phyloP scores from a whole-genome alignment of 2,113 vertebrate genomes.

The Columba livia region DNA sequence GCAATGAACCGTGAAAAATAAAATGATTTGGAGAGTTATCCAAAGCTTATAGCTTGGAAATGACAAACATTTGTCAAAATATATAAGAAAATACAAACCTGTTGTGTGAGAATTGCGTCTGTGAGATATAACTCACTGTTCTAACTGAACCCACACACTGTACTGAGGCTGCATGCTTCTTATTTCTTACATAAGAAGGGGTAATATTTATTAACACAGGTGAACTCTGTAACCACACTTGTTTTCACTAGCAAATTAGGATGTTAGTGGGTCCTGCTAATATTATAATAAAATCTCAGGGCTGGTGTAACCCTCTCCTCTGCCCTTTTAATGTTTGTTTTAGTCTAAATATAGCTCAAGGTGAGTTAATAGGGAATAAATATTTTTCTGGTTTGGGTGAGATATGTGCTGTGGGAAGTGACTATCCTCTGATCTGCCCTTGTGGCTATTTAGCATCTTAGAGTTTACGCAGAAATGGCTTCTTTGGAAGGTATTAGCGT shows the following conservation, averaged over 20 bases:
- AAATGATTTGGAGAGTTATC: background rate
- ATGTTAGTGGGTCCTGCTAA: background rate
- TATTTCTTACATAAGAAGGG: background rate
- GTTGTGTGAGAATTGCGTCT: background rate
- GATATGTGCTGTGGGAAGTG: background rate
- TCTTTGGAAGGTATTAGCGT: background rate
- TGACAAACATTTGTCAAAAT: conserved; percentile 40
- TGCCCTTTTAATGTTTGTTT: background rate
- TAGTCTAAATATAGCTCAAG: background rate
- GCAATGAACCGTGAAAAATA: background rate
- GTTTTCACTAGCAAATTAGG: background rate
- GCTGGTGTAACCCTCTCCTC: background rate
- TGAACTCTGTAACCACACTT: background rate
- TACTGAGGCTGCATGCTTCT: background rate
- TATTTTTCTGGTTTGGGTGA: background rate
- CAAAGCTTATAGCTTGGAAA: background rate
- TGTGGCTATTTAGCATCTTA: background rate
- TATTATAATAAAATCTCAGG: background rate
- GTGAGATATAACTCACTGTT: background rate
- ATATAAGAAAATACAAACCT: background rate
- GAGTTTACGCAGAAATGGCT: background rate
- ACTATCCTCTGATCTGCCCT: background rate
- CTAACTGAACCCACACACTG: background rate
- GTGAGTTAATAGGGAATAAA: background rate
- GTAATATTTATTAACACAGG: background rate